Evolutionary conservation across 2,113 vertebrate genomes (phyloP), one percentile per base, ranked within the genome.

Genomic region (Percina caprodes): DNA sequence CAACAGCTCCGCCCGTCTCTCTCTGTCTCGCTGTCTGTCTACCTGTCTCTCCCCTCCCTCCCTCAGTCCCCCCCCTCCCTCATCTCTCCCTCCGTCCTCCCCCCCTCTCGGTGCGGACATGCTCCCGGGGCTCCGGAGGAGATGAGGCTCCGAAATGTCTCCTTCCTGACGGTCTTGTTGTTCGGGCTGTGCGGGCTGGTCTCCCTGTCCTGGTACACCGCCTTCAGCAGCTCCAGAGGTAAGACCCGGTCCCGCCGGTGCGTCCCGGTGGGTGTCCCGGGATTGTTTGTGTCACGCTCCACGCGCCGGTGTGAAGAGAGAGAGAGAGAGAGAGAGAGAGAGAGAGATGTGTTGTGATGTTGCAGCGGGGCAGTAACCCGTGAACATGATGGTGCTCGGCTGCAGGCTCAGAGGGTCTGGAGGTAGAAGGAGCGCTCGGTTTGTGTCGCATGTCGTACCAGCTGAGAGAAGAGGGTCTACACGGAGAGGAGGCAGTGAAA

Each of bases 201-300:
- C 89, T 99, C 98, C 69, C 94, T 99, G 67, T 98, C 97, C 91
- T 99, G 98, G 98, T 98, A 97, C 97, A 97, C 97, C 88, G 97
- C 97, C 89, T 98, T 98, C 95, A 95, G 96, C 95, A 96, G 96
- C 93, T 97, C 97, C 93, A 97, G 97, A 99, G 98, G 98, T 99
- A 94, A 94, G 92, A 73, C 68, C 65, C 76, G 55, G 12, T 18
- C 39, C 56, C 6, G 14, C 62, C 62, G 54, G 21, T 18, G 24
- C 1, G 70, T 61, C 77, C 58, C 33, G 56, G 55, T 69, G 77
- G 18, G 16, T 13, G 66, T 30, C 2, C 39, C 1, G 19, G 61
- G n/a, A 5, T 9, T 52, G 48, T 68, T 15, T 49, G 45, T 60
- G 52, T 56, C 21, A 35, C n/a, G 35, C 35, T 35, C 35, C 35